Conservation (phyloP, 2,797 vertebrate species). For the Coilia nasus region DNA sequence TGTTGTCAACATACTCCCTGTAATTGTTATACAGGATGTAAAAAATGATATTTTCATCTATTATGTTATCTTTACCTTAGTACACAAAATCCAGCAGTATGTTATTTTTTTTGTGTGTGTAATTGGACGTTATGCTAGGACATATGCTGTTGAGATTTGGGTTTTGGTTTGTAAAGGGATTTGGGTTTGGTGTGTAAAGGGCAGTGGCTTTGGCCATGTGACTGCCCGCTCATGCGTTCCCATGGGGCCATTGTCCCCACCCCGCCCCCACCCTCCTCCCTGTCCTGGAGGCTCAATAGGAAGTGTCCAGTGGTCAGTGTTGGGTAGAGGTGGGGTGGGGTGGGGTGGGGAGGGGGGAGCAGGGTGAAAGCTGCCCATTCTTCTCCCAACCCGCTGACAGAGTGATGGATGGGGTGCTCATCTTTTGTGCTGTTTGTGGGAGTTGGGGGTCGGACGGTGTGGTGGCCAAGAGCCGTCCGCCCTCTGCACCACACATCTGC, state of each 20-base stretch:
- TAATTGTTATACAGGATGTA: neutral
- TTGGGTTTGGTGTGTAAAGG: too few species aligned
- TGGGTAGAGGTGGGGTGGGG: too few species aligned
- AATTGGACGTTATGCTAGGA: conserved; percentile 37
- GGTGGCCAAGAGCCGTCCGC: too few species aligned
- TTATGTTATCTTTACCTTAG: neutral
- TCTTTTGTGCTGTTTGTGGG: conserved; percentile 27
- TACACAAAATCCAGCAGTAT: neutral
- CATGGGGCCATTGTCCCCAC: conserved; percentile 57
- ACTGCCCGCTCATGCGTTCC: conserved; percentile 58
- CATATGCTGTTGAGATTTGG: conserved; percentile 63
- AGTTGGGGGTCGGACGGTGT: neutral
- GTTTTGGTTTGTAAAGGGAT: conserved; percentile 56
- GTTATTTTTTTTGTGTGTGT: neutral
- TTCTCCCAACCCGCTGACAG: conserved; percentile 58
- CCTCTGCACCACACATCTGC: too few species aligned
- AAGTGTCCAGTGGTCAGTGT: too few species aligned
- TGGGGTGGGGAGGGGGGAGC: conserved; percentile 22
- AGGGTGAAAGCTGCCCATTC: conserved; percentile 48
- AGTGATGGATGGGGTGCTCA: conserved; percentile 69
- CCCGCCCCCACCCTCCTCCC: neutral
- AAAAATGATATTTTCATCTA: neutral
- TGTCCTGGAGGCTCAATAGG: too few species aligned
- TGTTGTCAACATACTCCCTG: neutral
- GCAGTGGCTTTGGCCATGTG: conserved; percentile 59